A percentile compares a stretch with the other conserved stretches of the same genome.
Conservation (phyloP, 1,140 invertebrate species). For the Parapsyche elsis region DNA sequence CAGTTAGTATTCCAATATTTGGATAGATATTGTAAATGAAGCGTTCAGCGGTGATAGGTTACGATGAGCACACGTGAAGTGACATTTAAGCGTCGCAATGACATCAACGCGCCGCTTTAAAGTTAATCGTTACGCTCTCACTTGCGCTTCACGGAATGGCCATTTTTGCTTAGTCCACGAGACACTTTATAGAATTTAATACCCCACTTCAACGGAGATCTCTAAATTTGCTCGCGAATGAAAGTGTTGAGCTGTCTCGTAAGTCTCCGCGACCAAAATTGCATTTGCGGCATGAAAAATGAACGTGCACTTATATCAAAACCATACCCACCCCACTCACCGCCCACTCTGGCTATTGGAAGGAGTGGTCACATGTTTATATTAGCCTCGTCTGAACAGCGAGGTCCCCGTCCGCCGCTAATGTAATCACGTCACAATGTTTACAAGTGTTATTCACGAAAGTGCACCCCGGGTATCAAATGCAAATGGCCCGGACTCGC, state of each 20-base stretch:
- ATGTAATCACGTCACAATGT: conserved; percentile 54
- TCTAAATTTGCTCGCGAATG: neutral
- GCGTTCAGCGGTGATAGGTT: too few species aligned
- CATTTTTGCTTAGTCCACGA: too few species aligned
- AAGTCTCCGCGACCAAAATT: conserved; percentile 15
- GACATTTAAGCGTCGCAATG: too few species aligned
- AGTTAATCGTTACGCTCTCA: too few species aligned
- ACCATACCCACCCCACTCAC: neutral
- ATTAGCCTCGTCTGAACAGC: neutral
- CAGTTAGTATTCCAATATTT: too few species aligned
- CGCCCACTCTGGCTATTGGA: neutral
- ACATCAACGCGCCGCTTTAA: too few species aligned
- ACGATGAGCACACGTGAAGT: too few species aligned
- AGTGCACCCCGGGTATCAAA: conserved; percentile 49
- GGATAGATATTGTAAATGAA: too few species aligned
- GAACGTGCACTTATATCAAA: neutral
- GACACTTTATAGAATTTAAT: neutral
- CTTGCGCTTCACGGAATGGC: too few species aligned
- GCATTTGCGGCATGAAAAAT: conserved; percentile 24
- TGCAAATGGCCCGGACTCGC: conserved; percentile 45
- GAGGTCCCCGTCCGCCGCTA: too few species aligned
- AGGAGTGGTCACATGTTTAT: neutral
- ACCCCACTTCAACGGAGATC: neutral
- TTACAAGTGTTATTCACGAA: conserved; percentile 53
- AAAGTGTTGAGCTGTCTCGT: neutral